Conservation (phyloP, 53 echinoderm and acorn worm species). For the Arbacia lixula region DNA sequence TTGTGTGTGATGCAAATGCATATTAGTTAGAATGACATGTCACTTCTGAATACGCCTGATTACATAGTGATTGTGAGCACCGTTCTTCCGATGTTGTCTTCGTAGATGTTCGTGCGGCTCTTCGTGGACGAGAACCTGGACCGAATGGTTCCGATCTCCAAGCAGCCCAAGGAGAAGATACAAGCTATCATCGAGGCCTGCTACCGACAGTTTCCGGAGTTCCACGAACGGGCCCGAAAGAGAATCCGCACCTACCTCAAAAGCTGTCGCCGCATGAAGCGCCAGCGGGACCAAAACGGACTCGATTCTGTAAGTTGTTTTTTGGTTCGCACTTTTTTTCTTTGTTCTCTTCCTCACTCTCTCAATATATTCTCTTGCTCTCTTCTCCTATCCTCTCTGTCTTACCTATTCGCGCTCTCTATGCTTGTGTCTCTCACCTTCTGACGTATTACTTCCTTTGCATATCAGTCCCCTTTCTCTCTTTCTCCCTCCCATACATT, state of each 20-base stretch:
- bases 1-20: too few relatives aligned
- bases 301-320: constrained; percentile 85
- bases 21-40: neutral
- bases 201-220: constrained; percentile 98
- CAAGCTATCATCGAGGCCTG: constrained; percentile 99
- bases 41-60: too few relatives aligned
- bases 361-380: constrained; percentile 23
- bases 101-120: constrained; percentile 94
- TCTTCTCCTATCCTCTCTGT: constrained; percentile 5
- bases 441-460: too few relatives aligned
- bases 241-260: constrained; percentile 99
- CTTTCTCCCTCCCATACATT: too few relatives aligned
- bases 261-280: constrained; percentile 97
- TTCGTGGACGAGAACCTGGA: constrained; percentile 98
- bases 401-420: too few relatives aligned
- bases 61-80: too few relatives aligned
- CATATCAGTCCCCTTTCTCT: too few relatives aligned
- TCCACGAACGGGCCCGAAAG: constrained; percentile 96
- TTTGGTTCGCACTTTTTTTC: neutral
- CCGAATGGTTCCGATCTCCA: constrained; percentile 98
- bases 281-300: constrained; percentile 96
- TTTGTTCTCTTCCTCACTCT: neutral
- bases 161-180: constrained; percentile 98
- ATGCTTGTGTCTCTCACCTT: too few relatives aligned
- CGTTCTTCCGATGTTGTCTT: neutral